These are phyloP conservation scores for Brachystomella parvula DNA, from an alignment of 1,140 invertebrate genomes.

Conservation along the genomic window DNA sequence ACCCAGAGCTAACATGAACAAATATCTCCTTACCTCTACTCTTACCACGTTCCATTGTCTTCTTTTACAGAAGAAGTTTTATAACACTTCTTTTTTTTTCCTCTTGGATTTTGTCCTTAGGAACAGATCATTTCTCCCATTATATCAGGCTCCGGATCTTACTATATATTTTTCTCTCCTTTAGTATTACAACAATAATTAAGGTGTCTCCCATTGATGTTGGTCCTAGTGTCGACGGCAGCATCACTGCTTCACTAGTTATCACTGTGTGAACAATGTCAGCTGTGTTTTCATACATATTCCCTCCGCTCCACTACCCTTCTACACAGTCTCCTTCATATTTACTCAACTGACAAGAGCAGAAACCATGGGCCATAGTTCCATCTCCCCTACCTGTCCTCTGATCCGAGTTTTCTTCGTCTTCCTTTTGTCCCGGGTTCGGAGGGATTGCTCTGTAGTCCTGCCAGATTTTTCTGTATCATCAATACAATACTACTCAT, in stretches of 20 bases:
- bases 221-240: background rate
- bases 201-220: background rate
- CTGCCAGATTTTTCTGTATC: background rate
- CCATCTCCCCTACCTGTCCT: no score
- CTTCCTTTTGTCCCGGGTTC: background rate
- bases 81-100: no score
- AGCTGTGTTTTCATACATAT: constrained; percentile 26
- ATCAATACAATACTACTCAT: background rate
- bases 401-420: constrained; percentile 1
- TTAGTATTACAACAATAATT: constrained; percentile 4
- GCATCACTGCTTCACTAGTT: background rate
- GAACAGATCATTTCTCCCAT: no score
- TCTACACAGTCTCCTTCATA: background rate
- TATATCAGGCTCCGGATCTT: no score
- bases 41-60: no score
- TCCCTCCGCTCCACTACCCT: constrained; percentile 16
- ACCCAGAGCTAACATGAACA: no score
- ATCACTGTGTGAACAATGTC: constrained; percentile 26
- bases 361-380: background rate
- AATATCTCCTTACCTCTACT: no score
- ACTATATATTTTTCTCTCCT: background rate
- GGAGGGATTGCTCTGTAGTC: background rate
- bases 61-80: no score
- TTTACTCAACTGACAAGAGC: background rate
- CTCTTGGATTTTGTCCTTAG: no score